Percentiles rank a stretch among this genome's conserved stretches.
These are phyloP conservation scores for Agrotis exclamationis DNA, from an alignment of 2,888 invertebrate genomes.

Conservation along the genomic window DNA sequence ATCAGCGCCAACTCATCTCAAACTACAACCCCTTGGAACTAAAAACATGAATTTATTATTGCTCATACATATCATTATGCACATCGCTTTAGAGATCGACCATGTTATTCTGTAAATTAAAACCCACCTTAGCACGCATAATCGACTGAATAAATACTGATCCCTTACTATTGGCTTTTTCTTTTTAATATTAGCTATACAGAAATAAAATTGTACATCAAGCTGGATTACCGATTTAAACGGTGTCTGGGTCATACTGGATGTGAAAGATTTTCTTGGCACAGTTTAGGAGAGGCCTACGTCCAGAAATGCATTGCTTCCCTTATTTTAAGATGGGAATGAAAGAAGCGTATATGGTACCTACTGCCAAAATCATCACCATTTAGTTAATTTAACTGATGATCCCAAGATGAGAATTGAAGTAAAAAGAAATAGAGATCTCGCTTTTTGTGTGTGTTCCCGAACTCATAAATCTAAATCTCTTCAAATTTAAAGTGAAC, in stretches of 20 bases:
- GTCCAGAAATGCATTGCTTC: not conserved
- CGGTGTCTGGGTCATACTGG: not conserved
- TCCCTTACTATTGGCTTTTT: constrained; percentile 64
- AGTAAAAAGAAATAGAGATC: not conserved
- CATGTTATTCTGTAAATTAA: constrained; percentile 84
- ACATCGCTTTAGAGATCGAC: constrained; percentile 60
- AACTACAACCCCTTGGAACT: constrained; percentile 43
- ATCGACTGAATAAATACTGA: constrained; percentile 80
- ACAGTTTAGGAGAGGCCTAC: not conserved
- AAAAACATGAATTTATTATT: constrained; percentile 53
- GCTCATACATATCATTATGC: constrained; percentile 52
- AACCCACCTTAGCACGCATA: constrained; percentile 81
- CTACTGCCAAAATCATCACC: not conserved
- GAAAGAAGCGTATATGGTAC: too few species aligned
- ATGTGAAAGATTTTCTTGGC: not conserved
- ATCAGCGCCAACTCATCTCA: constrained; percentile 35
- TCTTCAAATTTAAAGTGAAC: too few species aligned
- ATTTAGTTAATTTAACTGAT: not conserved
- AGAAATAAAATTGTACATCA: not conserved
- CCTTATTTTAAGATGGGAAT: too few species aligned
- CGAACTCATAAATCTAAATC: too few species aligned
- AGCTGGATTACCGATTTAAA: not conserved
- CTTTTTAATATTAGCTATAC: constrained; percentile 9
- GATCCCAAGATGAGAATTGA: not conserved
- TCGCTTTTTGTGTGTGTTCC: not conserved